A percentile compares a stretch with the other conserved stretches of the same genome.
Conservation (phyloP, 2,113 vertebrate species). For the Gymnocephalus cernua region DNA sequence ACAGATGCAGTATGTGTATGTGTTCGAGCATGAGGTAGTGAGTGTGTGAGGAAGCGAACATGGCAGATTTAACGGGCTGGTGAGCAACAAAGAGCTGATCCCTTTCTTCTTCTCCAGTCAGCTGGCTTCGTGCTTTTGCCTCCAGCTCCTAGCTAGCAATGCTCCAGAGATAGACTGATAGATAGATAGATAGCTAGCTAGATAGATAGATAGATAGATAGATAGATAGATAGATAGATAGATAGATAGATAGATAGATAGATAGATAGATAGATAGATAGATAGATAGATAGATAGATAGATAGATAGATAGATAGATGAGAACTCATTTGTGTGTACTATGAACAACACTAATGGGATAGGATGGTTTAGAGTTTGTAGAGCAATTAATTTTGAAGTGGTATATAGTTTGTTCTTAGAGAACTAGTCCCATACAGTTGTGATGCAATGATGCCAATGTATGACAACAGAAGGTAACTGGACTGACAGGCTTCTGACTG, state of each 20-base stretch:
- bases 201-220: background rate
- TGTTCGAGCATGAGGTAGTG: conserved; percentile 27
- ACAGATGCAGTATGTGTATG: conserved; percentile 55
- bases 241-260: background rate
- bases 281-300: background rate
- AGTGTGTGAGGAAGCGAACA: conserved; percentile 57
- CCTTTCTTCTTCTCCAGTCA: conserved; percentile 24
- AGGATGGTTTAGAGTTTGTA: background rate
- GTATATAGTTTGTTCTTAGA: conserved; percentile 1
- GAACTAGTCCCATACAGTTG: background rate
- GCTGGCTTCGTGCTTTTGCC: conserved; percentile 26
- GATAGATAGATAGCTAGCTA: background rate
- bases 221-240: background rate
- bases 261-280: background rate
- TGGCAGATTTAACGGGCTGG: conserved; percentile 66
- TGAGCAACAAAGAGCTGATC: conserved; percentile 51
- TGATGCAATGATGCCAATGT: background rate
- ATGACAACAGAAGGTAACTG: background rate
- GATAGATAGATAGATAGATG: background rate
- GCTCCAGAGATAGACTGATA: background rate
- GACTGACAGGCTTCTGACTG: background rate
- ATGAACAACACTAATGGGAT: background rate
- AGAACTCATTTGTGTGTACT: background rate
- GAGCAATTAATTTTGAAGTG: conserved; percentile 2
- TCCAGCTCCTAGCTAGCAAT: conserved; percentile 12